phyloP scores from a whole-genome alignment of 2,888 invertebrate genomes.

The Trissolcus brochymenae region DNA sequence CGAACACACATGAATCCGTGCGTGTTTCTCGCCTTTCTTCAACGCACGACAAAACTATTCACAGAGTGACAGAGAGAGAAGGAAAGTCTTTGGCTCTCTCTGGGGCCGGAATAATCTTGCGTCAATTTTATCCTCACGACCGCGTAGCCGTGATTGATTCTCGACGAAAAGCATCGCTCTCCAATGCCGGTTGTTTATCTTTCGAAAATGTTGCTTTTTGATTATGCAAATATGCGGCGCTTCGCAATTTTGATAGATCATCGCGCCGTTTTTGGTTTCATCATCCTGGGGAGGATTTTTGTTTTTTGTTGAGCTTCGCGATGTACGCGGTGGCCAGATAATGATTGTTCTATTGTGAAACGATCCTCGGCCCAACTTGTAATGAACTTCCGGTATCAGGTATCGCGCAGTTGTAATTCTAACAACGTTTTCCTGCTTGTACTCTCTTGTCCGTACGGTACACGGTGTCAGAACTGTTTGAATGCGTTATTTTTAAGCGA shows the following conservation, averaged over 20 bases:
- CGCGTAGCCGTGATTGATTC: conserved; percentile 24
- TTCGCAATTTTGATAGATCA: conserved; percentile 3
- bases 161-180: conserved; percentile 4
- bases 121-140: conserved; percentile 22
- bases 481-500: conserved; percentile 5
- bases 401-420: conserved; percentile 37
- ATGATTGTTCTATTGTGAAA: conserved; percentile 25
- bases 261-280: background rate
- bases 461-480: conserved; percentile 2
- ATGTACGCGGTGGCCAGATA: background rate
- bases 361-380: conserved; percentile 8
- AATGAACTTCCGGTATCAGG: conserved; percentile 32
- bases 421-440: conserved; percentile 41
- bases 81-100: background rate
- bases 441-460: conserved; percentile 7
- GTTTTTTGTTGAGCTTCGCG: background rate
- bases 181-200: conserved; percentile 5
- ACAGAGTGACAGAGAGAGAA: background rate
- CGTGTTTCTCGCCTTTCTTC: conserved; percentile 52
- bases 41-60: conserved; percentile 26
- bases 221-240: conserved; percentile 18
- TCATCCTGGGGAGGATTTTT: background rate
- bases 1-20: conserved; percentile 44
- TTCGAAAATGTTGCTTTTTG: conserved; percentile 3
- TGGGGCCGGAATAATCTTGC: conserved; percentile 22